Conservation (phyloP, 1,140 invertebrate genomes). For the Zaprionus vittiger region DNA sequence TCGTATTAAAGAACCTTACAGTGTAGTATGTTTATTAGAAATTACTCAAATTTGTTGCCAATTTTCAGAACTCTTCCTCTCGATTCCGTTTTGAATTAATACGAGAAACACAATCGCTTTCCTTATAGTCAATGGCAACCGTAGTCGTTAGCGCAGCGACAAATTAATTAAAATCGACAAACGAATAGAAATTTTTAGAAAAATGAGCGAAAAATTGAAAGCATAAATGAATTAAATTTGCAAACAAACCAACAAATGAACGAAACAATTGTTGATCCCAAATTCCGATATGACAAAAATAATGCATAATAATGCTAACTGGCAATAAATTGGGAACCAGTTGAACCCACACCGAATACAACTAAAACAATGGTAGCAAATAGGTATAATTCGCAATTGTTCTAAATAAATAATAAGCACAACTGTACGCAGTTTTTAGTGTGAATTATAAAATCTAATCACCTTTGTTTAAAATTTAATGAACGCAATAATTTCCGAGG, state of each 20-base stretch:
- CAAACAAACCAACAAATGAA: conserved; percentile 30
- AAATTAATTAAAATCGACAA: conserved; percentile 72
- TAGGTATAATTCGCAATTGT: conserved; percentile 67
- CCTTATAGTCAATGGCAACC: not conserved
- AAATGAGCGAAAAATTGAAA: conserved; percentile 36
- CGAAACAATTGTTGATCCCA: conserved; percentile 63
- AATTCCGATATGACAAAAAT: conserved; percentile 51
- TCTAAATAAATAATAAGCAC: conserved; percentile 76
- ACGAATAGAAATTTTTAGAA: conserved; percentile 36
- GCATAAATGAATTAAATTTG: conserved; percentile 58
- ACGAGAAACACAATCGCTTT: not conserved
- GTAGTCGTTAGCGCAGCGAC: not conserved
- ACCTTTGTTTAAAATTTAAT: conserved; percentile 84
- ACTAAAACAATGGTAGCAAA: conserved; percentile 52
- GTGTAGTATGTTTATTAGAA: too few species aligned
- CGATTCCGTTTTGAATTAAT: not conserved
- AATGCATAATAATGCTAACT: conserved; percentile 48
- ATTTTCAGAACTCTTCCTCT: not conserved
- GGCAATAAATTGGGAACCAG: conserved; percentile 13
- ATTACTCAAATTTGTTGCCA: too few species aligned
- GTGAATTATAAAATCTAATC: conserved; percentile 81
- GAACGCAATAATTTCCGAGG: conserved; percentile 78
- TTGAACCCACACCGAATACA: not conserved
- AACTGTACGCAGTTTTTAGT: conserved; percentile 55
- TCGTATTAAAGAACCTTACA: not conserved